phyloP scores from a whole-genome alignment of 2,797 vertebrate genomes.

The Ceyx erithaca region DNA sequence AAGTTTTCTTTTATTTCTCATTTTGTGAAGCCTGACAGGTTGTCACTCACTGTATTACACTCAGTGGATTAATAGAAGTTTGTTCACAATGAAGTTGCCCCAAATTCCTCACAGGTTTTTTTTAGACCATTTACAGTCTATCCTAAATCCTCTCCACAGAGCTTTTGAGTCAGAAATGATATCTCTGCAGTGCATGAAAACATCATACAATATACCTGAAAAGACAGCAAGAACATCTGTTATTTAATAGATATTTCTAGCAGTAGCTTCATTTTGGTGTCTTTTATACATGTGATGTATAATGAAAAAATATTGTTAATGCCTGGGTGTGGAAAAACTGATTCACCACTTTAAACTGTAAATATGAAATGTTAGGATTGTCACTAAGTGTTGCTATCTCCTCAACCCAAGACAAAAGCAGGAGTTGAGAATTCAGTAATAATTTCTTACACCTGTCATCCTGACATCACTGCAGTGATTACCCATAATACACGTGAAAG shows the following conservation, averaged over 20 bases:
- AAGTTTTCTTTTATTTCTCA: slow-evolving; percentile 69
- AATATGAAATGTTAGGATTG: not conserved
- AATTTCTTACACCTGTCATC: not conserved
- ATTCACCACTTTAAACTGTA: not conserved
- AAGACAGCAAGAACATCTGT: not conserved
- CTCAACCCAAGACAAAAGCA: not conserved
- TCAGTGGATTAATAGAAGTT: slow-evolving; percentile 57
- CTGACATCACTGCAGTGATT: not conserved
- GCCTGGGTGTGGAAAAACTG: not conserved
- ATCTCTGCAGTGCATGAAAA: not conserved
- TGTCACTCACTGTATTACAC: slow-evolving; percentile 31
- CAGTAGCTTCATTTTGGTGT: not conserved
- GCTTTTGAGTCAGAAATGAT: slow-evolving; percentile 34
- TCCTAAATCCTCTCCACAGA: slow-evolving; percentile 43
- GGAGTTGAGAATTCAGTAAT: not conserved
- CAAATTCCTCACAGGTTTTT: slow-evolving; percentile 33
- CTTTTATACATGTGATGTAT: not conserved
- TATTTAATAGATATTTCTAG: not conserved
- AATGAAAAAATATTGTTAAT: not conserved
- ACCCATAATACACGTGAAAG: not conserved
- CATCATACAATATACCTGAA: not conserved
- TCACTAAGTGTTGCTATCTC: not conserved
- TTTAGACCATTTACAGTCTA: slow-evolving; percentile 33
- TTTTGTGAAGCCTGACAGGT: slow-evolving; percentile 50
- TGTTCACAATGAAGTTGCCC: slow-evolving; percentile 61